Conservation (phyloP, 2,797 vertebrate species). For the Falco novaeseelandiae region DNA sequence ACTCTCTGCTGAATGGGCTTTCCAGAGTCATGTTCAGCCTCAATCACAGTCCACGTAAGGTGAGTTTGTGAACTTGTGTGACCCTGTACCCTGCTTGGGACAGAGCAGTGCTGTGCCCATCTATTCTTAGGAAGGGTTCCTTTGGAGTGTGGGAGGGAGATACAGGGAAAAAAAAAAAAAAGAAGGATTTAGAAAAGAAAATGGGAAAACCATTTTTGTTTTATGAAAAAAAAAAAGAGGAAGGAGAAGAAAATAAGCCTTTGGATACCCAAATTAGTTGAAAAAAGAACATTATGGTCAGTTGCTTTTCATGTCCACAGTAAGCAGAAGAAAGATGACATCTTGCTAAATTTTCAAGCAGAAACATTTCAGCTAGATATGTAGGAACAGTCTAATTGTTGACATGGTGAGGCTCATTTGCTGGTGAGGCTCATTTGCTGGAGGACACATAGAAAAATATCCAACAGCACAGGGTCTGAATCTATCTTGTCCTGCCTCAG, state of each 20-base stretch:
- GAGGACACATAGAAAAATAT: constrained; percentile 19
- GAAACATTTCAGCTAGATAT: constrained; percentile 30
- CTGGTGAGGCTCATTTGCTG: constrained; percentile 39
- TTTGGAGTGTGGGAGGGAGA: not conserved
- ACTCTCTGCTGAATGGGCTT: not conserved
- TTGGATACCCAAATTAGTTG: not conserved
- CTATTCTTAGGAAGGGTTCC: not conserved
- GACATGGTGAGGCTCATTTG: constrained; percentile 20
- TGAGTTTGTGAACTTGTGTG: not conserved
- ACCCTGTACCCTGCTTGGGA: not conserved
- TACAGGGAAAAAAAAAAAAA: not conserved
- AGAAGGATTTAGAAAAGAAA: constrained; percentile 17
- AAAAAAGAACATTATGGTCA: not conserved
- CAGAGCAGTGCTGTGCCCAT: not conserved
- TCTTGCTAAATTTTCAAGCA: constrained; percentile 43
- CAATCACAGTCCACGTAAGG: fast-evolving
- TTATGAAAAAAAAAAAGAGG: not conserved
- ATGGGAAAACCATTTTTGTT: not conserved
- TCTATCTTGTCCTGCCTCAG: not conserved
- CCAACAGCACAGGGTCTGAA: not conserved
- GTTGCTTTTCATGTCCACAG: not conserved
- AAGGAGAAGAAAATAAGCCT: not conserved
- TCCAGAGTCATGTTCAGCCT: not conserved
- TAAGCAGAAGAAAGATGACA: not conserved
- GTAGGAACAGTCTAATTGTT: constrained; percentile 13